Conservation (phyloP, 2,797 vertebrate species). For the Eulemur coronatus region DNA sequence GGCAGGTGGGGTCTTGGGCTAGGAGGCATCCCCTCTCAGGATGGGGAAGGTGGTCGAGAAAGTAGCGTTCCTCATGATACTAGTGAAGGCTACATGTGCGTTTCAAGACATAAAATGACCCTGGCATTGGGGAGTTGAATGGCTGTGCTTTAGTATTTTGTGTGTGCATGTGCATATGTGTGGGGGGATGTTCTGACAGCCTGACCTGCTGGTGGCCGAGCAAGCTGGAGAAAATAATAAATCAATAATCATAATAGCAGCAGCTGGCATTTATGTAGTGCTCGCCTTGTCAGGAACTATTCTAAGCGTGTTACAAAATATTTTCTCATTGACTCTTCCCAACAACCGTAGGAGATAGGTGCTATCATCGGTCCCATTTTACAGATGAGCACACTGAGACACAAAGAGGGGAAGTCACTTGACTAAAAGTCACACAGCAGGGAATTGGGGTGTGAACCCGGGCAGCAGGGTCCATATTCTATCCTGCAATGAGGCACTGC, state of each 20-base stretch:
- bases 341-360: neutral
- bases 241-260: neutral
- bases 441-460: neutral
- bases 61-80: neutral
- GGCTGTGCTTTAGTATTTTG: neutral
- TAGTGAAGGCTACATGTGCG: neutral
- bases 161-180: neutral
- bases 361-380: neutral
- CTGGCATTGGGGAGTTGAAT: neutral
- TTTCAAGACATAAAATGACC: neutral
- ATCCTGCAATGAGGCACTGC: accelerated
- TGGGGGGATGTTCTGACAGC: neutral
- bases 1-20: neutral
- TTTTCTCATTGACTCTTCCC: neutral
- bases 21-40: neutral
- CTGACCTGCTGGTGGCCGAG: neutral
- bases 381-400: neutral
- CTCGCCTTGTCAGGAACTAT: neutral
- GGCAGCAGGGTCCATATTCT: neutral
- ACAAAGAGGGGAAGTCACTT: neutral
- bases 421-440: neutral
- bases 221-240: neutral
- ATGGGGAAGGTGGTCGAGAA: neutral
- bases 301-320: neutral
- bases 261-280: neutral